A percentile compares a stretch with the other conserved stretches of the same genome.
Conservation (phyloP, 2,888 invertebrate species). For the Agonopterix alstromeriana region DNA sequence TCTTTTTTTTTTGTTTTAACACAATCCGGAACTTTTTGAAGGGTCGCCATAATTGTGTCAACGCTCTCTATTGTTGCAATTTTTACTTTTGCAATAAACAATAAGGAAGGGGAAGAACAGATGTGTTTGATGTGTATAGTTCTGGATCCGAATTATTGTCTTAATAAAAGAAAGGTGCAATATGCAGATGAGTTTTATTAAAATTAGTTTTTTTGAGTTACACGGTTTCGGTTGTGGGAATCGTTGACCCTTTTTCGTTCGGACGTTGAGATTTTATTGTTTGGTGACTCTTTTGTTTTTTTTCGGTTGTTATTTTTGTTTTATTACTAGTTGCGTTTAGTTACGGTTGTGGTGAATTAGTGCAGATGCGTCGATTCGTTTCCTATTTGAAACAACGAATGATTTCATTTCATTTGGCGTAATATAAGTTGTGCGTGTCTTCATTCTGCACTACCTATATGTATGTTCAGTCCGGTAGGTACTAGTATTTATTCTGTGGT, state of each 20-base stretch:
- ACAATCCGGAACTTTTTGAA: slow-evolving; percentile 27
- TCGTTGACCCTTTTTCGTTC: slow-evolving; percentile 52
- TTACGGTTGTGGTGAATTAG: slow-evolving; percentile 8
- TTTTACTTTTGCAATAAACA: slow-evolving; percentile 54
- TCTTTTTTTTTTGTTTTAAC: slow-evolving; percentile 71
- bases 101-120: slow-evolving; percentile 52
- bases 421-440: no score
- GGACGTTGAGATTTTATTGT: slow-evolving; percentile 27
- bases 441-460: no score
- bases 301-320: slow-evolving; percentile 12
- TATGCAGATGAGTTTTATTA: slow-evolving; percentile 48
- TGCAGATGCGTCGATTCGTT: slow-evolving; percentile 7
- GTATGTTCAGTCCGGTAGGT: no score
- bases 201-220: slow-evolving; percentile 57
- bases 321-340: slow-evolving; percentile 9
- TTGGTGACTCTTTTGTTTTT: slow-evolving; percentile 13
- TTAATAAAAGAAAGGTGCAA: slow-evolving; percentile 37
- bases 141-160: slow-evolving; percentile 13
- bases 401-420: no score
- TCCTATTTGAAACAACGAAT: no score
- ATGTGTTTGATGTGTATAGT: slow-evolving; percentile 49
- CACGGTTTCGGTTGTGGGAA: slow-evolving; percentile 49
- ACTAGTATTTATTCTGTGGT: no score
- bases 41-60: slow-evolving; percentile 66
- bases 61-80: slow-evolving; percentile 47